Conservation (phyloP, 2,888 invertebrate species). For the Quadroppia sp. region DNA sequence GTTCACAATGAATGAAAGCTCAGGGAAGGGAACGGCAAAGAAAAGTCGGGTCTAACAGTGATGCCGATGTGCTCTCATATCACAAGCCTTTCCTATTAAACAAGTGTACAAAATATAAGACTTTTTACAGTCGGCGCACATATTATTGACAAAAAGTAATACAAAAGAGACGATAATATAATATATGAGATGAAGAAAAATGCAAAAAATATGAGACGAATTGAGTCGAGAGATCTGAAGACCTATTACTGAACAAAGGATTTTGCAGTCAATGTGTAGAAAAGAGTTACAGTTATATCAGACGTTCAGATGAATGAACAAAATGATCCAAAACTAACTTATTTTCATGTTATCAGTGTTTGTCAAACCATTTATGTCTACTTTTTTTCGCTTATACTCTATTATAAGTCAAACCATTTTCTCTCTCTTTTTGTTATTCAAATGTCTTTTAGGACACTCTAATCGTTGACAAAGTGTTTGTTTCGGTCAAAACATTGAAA, state of each 20-base stretch:
- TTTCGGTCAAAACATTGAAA: not conserved
- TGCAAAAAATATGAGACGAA: not conserved
- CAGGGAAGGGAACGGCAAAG: not conserved
- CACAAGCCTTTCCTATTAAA: too few relatives aligned
- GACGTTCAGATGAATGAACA: slow-evolving; percentile 24
- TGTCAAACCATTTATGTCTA: not conserved
- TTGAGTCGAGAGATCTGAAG: not conserved
- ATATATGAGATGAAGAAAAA: not conserved
- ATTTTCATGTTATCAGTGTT: not conserved
- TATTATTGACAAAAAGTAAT: too few relatives aligned
- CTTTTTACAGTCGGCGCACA: too few relatives aligned
- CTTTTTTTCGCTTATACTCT: not conserved
- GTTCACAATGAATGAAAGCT: not conserved
- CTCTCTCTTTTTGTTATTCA: not conserved
- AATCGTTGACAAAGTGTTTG: not conserved
- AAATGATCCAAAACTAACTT: slow-evolving; percentile 20
- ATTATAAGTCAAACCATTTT: not conserved
- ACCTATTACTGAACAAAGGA: not conserved
- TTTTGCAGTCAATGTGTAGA: not conserved
- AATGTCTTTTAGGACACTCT: not conserved
- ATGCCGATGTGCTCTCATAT: not conserved
- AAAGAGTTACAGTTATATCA: slow-evolving; percentile 32
- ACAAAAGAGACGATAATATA: slow-evolving; percentile 14
- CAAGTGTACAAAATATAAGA: too few relatives aligned
- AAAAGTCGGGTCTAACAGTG: not conserved